Evolutionary conservation across 2,888 invertebrate genomes (phyloP), one percentile per base, ranked within the genome.

Genomic region (Acanthacorydalis orientalis): DNA sequence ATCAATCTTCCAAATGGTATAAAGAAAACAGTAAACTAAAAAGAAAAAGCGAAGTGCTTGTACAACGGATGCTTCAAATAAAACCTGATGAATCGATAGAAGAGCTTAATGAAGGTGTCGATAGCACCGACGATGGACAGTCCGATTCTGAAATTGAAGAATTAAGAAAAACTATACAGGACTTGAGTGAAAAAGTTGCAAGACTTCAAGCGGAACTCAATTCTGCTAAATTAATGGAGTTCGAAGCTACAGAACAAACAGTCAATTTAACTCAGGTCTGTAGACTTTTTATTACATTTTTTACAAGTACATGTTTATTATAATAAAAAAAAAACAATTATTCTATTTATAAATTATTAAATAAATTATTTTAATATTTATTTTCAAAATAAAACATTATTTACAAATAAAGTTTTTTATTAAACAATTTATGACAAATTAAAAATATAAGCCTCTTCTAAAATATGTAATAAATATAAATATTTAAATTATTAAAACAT

Each of bases 1-100:
- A 77, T 51, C 79, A 79, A 50, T 80, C 80, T 0, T 72, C 75
- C 1, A 71, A 82, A 66, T 84, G 83, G 83, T 83, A 83, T 68
- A 78, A 79, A 51, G 80, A 83, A 65, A 83, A 83, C 59, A 77
- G 80, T 50, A 76, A 77, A 57, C 61, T 84, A 45, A 81, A 83
- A 62, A 64, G 84, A 12, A 72, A 75, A 53, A 83, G 82, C 51
- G 73, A 79, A 1, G 73, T 75, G 31, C 64, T 83, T 35, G 59
- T 78, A 49, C 78, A 79, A 53, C 74, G 74, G 41, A 69, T 72
- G 53, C 55, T 64, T 43, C 61, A 69, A 47, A 63, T 77, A n/a
- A 77, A 78, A n/a, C 62, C 72, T 0, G 65, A 65, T 39, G 64
- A 64, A 1, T 53, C 68, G 0, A 55, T 68, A 0, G 75, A 73